Evolutionary conservation across 2,113 vertebrate species (phyloP).

Genomic region (Lophura nycthemera): DNA sequence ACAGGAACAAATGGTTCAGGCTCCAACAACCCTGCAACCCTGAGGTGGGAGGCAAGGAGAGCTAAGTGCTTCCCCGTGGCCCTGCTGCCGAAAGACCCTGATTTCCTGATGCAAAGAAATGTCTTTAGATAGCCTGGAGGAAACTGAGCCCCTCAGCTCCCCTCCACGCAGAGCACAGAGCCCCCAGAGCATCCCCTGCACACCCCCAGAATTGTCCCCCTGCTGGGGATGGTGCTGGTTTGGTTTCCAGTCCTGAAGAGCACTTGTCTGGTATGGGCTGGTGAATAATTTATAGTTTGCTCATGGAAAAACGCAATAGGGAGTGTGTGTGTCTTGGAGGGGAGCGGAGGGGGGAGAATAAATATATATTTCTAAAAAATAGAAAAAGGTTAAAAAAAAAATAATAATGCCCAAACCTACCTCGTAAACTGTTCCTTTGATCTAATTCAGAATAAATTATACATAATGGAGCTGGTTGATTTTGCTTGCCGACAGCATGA

Average conservation of each 20-base stretch:
- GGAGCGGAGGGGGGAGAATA: background rate
- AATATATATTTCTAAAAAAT: constrained; percentile 54
- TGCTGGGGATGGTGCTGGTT: background rate
- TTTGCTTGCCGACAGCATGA: constrained; percentile 44
- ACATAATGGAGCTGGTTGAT: constrained; percentile 24
- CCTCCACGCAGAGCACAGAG: background rate
- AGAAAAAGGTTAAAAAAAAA: background rate
- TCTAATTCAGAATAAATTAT: constrained; percentile 49
- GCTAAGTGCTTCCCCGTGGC: background rate
- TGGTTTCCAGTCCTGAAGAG: constrained; percentile 21
- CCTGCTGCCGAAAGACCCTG: rapidly evolving
- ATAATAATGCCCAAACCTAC: constrained; percentile 1
- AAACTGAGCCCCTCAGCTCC: background rate
- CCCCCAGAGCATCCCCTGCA: background rate
- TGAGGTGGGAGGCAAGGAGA: background rate
- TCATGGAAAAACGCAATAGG: background rate
- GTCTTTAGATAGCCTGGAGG: background rate
- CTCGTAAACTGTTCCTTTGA: constrained; percentile 48
- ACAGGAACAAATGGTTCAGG: background rate
- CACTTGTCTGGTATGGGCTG: background rate
- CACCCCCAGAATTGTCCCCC: background rate
- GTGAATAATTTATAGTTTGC: constrained; percentile 64
- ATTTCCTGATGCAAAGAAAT: background rate
- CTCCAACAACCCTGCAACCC: background rate
- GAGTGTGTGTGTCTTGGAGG: background rate